These are phyloP conservation scores for Jordanella pulchra DNA, from an alignment of 2,797 vertebrate genomes.

Conservation along the genomic window DNA sequence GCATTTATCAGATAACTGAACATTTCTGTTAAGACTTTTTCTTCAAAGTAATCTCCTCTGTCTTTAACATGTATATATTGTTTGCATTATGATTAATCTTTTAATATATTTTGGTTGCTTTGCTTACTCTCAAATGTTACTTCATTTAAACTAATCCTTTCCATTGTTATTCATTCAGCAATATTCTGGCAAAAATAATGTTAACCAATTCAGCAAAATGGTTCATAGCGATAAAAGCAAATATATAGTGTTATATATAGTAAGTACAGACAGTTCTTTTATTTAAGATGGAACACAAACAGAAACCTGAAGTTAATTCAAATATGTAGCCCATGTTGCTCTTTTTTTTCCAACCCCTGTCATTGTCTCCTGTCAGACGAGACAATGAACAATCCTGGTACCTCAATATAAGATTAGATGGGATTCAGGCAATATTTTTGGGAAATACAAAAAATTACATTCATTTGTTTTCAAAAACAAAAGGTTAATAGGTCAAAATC, in stretches of 20 bases:
- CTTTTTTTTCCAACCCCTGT: too few species aligned
- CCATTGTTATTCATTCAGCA: background rate
- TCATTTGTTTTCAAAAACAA: too few species aligned
- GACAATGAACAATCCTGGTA: background rate
- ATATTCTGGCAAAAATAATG: too few species aligned
- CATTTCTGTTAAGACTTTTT: background rate
- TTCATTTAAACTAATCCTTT: background rate
- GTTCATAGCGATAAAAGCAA: too few species aligned
- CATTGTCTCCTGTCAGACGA: too few species aligned
- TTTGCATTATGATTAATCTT: background rate
- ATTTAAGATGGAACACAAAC: too few species aligned
- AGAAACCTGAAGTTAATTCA: too few species aligned
- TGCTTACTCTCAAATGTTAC: background rate
- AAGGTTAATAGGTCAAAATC: background rate
- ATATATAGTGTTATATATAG: too few species aligned
- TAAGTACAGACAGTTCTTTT: too few species aligned
- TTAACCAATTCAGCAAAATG: too few species aligned
- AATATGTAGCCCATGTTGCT: too few species aligned
- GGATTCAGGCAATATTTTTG: background rate
- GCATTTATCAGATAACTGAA: background rate
- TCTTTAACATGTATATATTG: background rate
- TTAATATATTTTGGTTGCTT: background rate
- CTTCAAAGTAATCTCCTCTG: background rate
- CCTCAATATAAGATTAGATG: background rate
- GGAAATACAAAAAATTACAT: too few species aligned